These are phyloP conservation scores for Oxyscelio sp. DNA, from an alignment of 2,888 invertebrate genomes.

Conservation along the genomic window DNA sequence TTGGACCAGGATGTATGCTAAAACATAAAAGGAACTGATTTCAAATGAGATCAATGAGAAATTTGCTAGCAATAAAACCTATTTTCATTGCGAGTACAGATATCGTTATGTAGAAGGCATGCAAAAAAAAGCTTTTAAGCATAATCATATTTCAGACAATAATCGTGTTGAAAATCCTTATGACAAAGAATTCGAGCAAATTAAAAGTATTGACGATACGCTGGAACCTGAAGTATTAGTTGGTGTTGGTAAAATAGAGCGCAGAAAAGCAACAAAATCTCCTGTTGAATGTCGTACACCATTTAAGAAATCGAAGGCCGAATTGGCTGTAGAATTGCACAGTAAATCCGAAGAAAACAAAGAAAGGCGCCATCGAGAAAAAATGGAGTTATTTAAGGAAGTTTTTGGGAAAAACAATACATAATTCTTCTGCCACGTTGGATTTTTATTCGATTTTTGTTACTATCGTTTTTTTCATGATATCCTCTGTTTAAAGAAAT, in stretches of 20 bases:
- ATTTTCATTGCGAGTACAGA: neutral
- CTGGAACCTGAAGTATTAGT: constrained; percentile 16
- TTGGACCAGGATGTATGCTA: neutral
- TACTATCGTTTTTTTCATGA: no score
- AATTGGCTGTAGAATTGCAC: neutral
- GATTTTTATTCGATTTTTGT: no score
- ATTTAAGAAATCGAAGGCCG: neutral
- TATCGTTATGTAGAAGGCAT: neutral
- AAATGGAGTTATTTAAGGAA: neutral
- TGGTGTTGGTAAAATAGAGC: constrained; percentile 14
- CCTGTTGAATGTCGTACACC: neutral
- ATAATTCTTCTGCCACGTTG: no score
- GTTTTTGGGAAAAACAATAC: no score
- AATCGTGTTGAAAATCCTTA: neutral
- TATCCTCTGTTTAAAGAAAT: no score
- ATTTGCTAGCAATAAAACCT: neutral
- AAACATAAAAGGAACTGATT: constrained; percentile 11
- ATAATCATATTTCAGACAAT: constrained; percentile 21
- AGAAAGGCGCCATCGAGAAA: neutral
- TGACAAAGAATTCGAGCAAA: constrained; percentile 17
- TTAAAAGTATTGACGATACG: constrained; percentile 22
- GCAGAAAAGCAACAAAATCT: neutral
- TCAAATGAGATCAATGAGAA: constrained; percentile 5
- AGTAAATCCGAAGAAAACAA: neutral
- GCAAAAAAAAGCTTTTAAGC: constrained; percentile 4